Evolutionary conservation across 2,888 invertebrate genomes (phyloP).

Genomic region (Cecidostiba fungosa): DNA sequence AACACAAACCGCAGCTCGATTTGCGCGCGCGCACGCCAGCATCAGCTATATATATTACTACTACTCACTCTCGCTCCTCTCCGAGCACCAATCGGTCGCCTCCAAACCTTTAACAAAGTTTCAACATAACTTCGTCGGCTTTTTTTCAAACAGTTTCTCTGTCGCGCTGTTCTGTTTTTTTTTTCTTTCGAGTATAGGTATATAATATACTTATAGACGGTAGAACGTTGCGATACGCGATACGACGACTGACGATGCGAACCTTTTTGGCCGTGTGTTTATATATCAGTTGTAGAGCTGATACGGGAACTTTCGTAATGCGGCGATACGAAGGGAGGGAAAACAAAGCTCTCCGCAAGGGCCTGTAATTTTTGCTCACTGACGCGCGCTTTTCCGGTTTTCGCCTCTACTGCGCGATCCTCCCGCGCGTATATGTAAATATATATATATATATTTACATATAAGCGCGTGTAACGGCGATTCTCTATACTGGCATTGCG

Average conservation of each 20-base stretch:
- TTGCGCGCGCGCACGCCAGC: neutral
- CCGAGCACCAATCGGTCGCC: neutral
- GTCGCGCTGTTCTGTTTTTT: neutral
- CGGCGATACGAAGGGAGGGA: neutral
- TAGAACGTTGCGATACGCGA: no score
- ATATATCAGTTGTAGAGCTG: no score
- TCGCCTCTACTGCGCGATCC: neutral
- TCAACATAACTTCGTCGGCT: neutral
- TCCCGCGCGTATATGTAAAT: no score
- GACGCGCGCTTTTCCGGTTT: neutral
- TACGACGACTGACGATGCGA: no score
- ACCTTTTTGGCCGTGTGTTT: no score
- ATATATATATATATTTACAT: no score
- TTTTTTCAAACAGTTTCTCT: neutral
- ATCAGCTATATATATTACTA: no score
- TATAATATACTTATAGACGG: no score
- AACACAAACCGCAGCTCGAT: neutral
- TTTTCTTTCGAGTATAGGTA: neutral
- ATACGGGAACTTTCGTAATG: neutral
- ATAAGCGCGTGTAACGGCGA: no score
- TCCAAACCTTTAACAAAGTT: neutral
- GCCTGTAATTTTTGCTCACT: conserved; percentile 1
- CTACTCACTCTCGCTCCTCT: neutral
- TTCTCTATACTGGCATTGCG: no score
- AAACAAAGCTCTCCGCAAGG: neutral